phyloP scores from a whole-genome alignment of 2,797 vertebrate species.

The Mormyrus proboscirostris region DNA sequence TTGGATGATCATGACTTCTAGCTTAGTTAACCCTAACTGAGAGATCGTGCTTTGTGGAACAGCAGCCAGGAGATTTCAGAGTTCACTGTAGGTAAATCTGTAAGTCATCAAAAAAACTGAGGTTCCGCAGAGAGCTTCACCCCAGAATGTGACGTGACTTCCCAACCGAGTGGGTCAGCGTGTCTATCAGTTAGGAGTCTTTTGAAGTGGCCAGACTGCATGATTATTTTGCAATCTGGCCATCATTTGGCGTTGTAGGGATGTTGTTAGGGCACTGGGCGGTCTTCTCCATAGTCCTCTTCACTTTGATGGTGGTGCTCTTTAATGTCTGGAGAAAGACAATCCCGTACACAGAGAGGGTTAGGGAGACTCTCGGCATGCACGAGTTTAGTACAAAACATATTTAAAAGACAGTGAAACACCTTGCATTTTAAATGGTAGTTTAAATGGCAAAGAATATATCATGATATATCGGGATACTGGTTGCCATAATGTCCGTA shows the following conservation, averaged over 20 bases:
- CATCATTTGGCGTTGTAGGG: background rate
- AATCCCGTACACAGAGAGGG: background rate
- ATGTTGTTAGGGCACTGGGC: background rate
- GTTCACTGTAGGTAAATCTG: background rate
- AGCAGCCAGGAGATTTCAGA: background rate
- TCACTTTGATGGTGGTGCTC: background rate
- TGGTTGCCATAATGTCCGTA: background rate
- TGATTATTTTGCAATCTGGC: background rate
- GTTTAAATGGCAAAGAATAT: background rate
- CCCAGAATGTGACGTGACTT: background rate
- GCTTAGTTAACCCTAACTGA: background rate
- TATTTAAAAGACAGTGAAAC: background rate
- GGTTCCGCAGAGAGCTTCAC: background rate
- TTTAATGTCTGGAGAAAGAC: conserved; percentile 1
- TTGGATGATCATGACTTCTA: background rate
- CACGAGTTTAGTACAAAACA: background rate
- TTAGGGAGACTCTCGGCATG: background rate
- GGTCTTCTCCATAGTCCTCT: background rate
- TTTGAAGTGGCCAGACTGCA: background rate
- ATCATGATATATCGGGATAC: background rate
- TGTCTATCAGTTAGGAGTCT: background rate
- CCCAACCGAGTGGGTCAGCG: background rate
- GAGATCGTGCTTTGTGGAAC: background rate
- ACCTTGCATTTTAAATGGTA: background rate
- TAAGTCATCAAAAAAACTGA: background rate